Evolutionary conservation across 2,888 invertebrate genomes (phyloP).

Genomic region (Andrena haemorrhoa): DNA sequence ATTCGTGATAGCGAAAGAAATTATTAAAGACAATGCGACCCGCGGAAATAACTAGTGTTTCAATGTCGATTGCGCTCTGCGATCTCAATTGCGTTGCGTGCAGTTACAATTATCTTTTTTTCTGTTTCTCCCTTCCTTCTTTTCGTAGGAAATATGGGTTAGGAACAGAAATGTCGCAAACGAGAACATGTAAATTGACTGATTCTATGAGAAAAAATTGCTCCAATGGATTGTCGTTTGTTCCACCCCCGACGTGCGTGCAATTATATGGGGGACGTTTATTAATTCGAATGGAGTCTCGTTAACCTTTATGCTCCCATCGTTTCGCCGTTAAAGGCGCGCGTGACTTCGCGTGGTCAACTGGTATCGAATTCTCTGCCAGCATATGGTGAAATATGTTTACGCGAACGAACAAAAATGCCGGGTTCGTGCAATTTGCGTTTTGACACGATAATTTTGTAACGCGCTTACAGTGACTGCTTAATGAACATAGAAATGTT

Average conservation of each 20-base stretch:
- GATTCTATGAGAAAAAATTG: background rate
- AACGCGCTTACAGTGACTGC: background rate
- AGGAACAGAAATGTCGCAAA: background rate
- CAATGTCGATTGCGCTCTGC: conserved; percentile 25
- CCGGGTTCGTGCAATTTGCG: background rate
- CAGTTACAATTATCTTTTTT: background rate
- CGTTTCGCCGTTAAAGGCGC: conserved; percentile 15
- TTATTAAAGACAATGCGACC: conserved; percentile 1
- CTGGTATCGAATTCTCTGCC: conserved; percentile 12
- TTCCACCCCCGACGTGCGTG: too few species aligned
- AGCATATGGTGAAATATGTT: background rate
- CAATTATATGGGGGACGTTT: conserved; percentile 24
- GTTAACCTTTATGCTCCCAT: conserved; percentile 23
- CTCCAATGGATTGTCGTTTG: background rate
- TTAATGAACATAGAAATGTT: conserved; percentile 3
- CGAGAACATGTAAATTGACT: conserved; percentile 13
- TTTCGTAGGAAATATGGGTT: background rate
- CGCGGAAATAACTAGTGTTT: conserved; percentile 41
- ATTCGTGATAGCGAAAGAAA: too few species aligned
- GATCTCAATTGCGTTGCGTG: conserved; percentile 7
- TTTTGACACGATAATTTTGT: background rate
- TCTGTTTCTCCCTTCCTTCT: background rate
- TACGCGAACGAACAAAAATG: background rate
- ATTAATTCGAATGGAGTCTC: conserved; percentile 27
- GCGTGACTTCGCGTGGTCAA: background rate